Evolutionary conservation across 2,888 invertebrate genomes (phyloP), one percentile per base, ranked within the genome.

Genomic region (Antheraea yamamai): DNA sequence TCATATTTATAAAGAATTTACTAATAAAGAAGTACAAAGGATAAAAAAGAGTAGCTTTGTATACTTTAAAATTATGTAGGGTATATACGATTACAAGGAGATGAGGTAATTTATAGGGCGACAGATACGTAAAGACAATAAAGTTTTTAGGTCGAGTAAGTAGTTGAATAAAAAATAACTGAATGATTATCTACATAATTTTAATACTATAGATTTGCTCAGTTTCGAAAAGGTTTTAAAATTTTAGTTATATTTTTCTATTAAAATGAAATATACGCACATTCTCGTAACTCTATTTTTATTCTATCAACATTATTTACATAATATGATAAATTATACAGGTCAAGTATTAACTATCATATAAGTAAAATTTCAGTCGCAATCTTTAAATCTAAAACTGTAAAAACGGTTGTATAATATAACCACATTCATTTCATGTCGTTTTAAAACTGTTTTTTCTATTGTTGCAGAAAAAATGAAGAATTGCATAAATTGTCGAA

Each of bases 401-500:
- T 20, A 55, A 55, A 55, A 20, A 55, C 6, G 18, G 55, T 55
- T 55, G n/a, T 10, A 61, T 10, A 61, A 10, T 23, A 2, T 2
- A 18, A 16, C 23, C 2, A 61, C 1, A 61, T 23, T n/a, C 1
- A 23, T 73, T 52, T 30, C 8, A 73, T 47, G 7, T 26, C 35
- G 8, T 47, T 55, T 52, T 14, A 72, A 30, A 23, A 52, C 52
- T 7, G n/a, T 74, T 70, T 66, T 26, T 30, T 30, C n/a, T 73
- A 39, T 87, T 86, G 83, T 87, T 87, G 35, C 85, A 87, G 87
- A 78, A 75, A 87, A 81, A 74, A 94, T 93, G 93, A 91, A 90
- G 88, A 92, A 90, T 85, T 90, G 85, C 77, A 91, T 88, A 87
- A 91, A 88, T 80, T 89, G 87, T 81, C 85, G 88, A 74, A 90